These are phyloP conservation scores for Adela reaumurella DNA, from an alignment of 2,888 invertebrate species.

Conservation along the genomic window DNA sequence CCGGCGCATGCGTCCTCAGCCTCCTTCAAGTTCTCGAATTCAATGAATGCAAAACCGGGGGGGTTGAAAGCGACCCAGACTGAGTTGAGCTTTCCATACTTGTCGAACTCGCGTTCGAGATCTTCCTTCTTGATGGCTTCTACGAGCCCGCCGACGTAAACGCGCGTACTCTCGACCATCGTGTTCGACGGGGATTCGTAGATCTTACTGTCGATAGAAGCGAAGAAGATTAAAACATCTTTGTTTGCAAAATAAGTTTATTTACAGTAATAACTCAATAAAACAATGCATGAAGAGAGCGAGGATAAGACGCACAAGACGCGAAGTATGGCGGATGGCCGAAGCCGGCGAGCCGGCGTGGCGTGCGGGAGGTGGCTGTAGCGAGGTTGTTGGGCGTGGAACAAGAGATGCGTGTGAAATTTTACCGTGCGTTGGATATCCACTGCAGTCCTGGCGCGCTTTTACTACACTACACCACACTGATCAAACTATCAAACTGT, in stretches of 20 bases:
- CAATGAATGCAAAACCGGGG: constrained; percentile 91
- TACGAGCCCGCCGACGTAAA: constrained; percentile 86
- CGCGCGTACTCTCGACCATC: constrained; percentile 60
- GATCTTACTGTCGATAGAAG: neutral
- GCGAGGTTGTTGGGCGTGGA: neutral
- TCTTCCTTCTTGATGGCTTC: constrained; percentile 90
- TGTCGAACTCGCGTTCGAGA: constrained; percentile 85
- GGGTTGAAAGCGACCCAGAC: constrained; percentile 94
- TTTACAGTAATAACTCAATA: neutral
- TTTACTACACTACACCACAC: too few relatives aligned
- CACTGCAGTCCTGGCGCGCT: neutral
- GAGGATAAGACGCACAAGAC: neutral
- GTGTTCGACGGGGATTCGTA: constrained; percentile 5
- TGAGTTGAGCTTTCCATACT: constrained; percentile 87
- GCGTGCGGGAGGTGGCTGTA: neutral
- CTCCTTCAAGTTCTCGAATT: constrained; percentile 84
- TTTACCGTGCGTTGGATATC: neutral
- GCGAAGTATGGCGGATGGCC: neutral
- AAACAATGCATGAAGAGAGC: neutral
- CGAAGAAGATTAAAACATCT: neutral
- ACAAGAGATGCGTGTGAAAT: neutral
- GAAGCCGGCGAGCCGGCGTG: neutral
- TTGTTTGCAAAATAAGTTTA: neutral
- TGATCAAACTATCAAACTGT: too few relatives aligned
- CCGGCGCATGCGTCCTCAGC: constrained; percentile 87